phyloP scores from a whole-genome alignment of 1,140 invertebrate species.

The Reticulitermes speratus region DNA sequence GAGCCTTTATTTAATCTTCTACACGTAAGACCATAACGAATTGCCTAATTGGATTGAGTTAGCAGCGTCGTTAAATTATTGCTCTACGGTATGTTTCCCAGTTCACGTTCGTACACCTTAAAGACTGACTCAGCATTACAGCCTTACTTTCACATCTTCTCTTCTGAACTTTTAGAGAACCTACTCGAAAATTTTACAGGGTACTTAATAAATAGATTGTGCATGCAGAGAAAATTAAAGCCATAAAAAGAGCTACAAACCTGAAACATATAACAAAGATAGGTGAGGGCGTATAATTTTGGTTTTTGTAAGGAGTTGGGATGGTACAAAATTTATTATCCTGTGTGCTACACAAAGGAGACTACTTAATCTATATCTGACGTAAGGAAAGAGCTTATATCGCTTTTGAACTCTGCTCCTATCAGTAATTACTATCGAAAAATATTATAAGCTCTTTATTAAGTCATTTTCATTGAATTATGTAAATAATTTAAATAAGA shows the following conservation, averaged over 20 bases:
- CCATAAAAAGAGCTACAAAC: background rate
- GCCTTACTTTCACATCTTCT: background rate
- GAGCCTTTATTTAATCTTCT: background rate
- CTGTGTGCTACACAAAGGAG: background rate
- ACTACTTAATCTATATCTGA: background rate
- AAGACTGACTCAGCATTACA: background rate
- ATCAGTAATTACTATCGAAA: background rate
- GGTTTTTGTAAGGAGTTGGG: background rate
- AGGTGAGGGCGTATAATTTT: background rate
- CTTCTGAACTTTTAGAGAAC: background rate
- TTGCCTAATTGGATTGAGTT: background rate
- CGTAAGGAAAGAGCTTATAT: background rate
- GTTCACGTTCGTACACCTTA: background rate
- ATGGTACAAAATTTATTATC: background rate
- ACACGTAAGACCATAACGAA: background rate
- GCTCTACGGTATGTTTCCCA: background rate
- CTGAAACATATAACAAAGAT: slow-evolving; percentile 7
- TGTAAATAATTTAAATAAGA: too few relatives aligned
- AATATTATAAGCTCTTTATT: too few relatives aligned
- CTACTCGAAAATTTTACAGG: background rate
- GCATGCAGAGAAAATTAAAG: slow-evolving; percentile 7
- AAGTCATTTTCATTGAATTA: too few relatives aligned
- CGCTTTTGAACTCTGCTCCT: background rate
- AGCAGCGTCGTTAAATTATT: background rate
- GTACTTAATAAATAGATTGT: slow-evolving; percentile 11